Evolutionary conservation across 2,888 invertebrate species (phyloP), one percentile per base, ranked within the genome.

Genomic region (Lycophotia porphyrea): DNA sequence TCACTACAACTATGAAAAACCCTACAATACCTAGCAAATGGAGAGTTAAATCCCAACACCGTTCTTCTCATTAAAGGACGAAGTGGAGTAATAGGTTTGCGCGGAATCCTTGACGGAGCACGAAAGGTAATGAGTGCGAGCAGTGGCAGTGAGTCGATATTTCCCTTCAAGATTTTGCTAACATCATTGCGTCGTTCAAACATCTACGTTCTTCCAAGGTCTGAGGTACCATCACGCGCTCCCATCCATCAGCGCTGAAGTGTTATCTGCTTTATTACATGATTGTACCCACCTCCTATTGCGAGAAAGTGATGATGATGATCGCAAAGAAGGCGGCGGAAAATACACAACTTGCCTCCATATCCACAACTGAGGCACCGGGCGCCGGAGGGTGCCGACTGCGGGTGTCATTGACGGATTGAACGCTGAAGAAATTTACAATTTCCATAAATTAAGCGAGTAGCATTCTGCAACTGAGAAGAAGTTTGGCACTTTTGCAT

Each of bases 231-330:
- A 55, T 61, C 47, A 61, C 4, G 27, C 52, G 24, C 7, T n/a
- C n/a, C 47, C 34, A n/a, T n/a, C n/a, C n/a, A 47, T 47, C 34
- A 49, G 66, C 13, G 34, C 11, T 1, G 24, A 63, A 80, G 80
- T 58, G 42, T 18, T 78, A 78, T 80, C 80, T 63, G 42, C 52
- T 61, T 67, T 63, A 74, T 63, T 15, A 39, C 21, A n/a, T 80
- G 63, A 55, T 67, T 55, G 65, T n/a, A n/a, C n/a, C n/a, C n/a
- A n/a, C 18, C 18, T 31, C 31, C 27, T 18, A 7, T 27, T 27
- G 27, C 11, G 27, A 27, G 27, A 5, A 27, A 55, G 5, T 15
- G 13, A 27, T 55, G 13, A n/a, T 15, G 13, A 27, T 55, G 13
- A n/a, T n/a, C 5, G n/a, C 5, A 52, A 52, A 52, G 52, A 4